Base-by-base conservation (phyloP, 2,888 invertebrate genomes). In the Gymnoscelis rufifasciata region DNA sequence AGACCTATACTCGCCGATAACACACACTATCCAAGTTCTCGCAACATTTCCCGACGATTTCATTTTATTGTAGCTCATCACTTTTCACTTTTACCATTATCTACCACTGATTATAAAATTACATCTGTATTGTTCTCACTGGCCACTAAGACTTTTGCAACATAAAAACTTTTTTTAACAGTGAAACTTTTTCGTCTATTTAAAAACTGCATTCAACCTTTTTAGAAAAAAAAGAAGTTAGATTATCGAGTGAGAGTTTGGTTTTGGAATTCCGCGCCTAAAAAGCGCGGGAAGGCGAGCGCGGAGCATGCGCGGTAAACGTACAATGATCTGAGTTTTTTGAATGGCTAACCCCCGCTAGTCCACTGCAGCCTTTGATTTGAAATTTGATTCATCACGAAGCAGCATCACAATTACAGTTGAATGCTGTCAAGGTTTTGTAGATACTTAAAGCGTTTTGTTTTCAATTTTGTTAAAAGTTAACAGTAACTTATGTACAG, bases 261-360 rank as follows among this genome's bases (percentile, higher is more conserved):
- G 41, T 53, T 54, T 68, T 53, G 49, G 64, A 74, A 62, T 60
- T 67, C 66, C 70, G 72, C 74, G 70, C 67, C 57, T 59, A 62
- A 71, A 68, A 71, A 71, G 68, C 70, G 73, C 74, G 71, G 71
- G 59, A 71, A 70, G 64, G 68, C 73, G 72, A 80, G 81, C 79
- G 76, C 68, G 59, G 65, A 69, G 74, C 80, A 73, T 78, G 82
- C 80, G 80, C 77, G 68, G 60, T 61, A 60, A 66, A 62, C 69
- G 70, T 73, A 74, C 73, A 78, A 78, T 82, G 80, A 75, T 73
- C 63, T 48, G 65, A 43, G 54, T 66, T 70, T 76, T 77, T 74
- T 71, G 64, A 59, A 46, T 51, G 53, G 64, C 57, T 64, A 67
- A 66, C 72, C 74, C 75, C 69, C 71, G 67, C 71, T 69, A 67